Conservation (phyloP, 2,113 vertebrate species). For the Sapajus apella region DNA sequence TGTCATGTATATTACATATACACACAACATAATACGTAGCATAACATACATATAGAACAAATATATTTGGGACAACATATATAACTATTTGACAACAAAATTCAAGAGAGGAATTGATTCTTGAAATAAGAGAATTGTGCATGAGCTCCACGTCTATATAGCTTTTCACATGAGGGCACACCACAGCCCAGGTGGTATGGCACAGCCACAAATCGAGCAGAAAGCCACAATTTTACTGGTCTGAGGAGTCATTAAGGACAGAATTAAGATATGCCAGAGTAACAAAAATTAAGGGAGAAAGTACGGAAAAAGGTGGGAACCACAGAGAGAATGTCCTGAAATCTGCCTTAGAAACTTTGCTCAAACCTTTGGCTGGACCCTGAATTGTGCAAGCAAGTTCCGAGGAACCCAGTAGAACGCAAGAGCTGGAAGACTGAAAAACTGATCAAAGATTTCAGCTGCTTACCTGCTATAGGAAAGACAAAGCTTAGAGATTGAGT, state of each 20-base stretch:
- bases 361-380: background rate
- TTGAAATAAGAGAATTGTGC: background rate
- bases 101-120: background rate
- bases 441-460: background rate
- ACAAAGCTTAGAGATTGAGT: background rate
- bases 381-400: background rate
- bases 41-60: background rate
- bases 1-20: background rate
- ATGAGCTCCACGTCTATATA: background rate
- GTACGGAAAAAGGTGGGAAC: background rate
- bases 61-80: background rate
- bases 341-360: background rate
- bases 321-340: background rate
- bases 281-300: background rate
- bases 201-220: background rate
- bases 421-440: background rate
- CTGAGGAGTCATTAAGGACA: background rate
- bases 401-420: background rate
- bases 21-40: background rate
- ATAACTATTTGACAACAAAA: background rate
- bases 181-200: background rate
- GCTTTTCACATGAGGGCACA: background rate
- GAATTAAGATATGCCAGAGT: background rate
- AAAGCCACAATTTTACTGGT: background rate
- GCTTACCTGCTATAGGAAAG: background rate